phyloP scores from a whole-genome alignment of 2,113 vertebrate species.

The Sphaerodactylus townsendi region DNA sequence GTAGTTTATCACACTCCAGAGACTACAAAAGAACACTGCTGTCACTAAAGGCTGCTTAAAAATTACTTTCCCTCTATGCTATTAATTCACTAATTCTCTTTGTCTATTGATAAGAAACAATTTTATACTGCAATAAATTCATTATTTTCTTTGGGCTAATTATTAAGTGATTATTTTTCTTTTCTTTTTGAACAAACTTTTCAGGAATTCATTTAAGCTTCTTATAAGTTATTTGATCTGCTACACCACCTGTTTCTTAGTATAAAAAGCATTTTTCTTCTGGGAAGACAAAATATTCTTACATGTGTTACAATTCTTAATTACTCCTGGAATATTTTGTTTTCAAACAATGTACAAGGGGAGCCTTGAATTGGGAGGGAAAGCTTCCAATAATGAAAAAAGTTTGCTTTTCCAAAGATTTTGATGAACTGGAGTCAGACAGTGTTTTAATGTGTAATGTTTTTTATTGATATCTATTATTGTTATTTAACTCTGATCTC shows the following conservation, averaged over 20 bases:
- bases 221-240: constrained; percentile 62
- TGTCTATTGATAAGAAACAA: not conserved
- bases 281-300: not conserved
- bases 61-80: not conserved
- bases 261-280: constrained; percentile 26
- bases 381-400: not conserved
- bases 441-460: no score
- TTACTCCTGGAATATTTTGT: constrained; percentile 31
- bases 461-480: no score
- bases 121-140: not conserved
- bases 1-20: not conserved
- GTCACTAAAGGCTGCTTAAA: not conserved
- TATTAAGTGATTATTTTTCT: constrained; percentile 49
- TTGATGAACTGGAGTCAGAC: no score
- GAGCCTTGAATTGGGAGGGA: not conserved
- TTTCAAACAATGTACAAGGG: constrained; percentile 12
- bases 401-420: not conserved
- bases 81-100: not conserved
- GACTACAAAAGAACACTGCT: not conserved
- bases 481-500: no score
- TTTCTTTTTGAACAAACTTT: constrained; percentile 34
- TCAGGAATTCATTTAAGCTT: constrained; percentile 64
- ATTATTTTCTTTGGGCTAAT: constrained; percentile 42
- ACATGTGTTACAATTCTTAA: constrained; percentile 33
- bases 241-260: constrained; percentile 46